A percentile compares a stretch with the other conserved stretches of the same genome.
These are phyloP conservation scores for Aphrophora alni DNA, from an alignment of 2,888 invertebrate genomes.

Conservation along the genomic window DNA sequence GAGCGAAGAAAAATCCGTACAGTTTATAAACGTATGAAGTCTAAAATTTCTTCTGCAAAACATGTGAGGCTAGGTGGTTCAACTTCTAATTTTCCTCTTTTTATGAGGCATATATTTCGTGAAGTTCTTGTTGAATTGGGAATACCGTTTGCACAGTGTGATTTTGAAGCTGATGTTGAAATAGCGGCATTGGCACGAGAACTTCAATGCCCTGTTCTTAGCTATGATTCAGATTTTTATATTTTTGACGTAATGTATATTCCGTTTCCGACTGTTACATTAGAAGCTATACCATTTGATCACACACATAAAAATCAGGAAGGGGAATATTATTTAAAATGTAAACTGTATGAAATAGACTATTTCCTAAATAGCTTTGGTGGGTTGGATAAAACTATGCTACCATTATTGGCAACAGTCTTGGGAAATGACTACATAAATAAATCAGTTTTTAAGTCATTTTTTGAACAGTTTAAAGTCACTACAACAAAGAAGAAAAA, in stretches of 20 bases:
- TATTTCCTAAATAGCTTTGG: constrained; percentile 71
- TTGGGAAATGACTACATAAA: constrained; percentile 91
- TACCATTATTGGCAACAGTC: constrained; percentile 82
- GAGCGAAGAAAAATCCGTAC: constrained; percentile 76
- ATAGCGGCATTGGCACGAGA: constrained; percentile 81
- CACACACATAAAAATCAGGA: constrained; percentile 48
- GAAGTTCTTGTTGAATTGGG: constrained; percentile 70
- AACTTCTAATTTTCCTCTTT: constrained; percentile 68
- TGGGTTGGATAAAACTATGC: constrained; percentile 67
- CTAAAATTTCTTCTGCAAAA: constrained; percentile 60
- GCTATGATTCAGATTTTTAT: constrained; percentile 94
- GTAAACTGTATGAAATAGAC: constrained; percentile 75
- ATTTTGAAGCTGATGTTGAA: constrained; percentile 90
- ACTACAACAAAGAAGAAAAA: constrained; percentile 64
- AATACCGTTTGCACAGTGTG: constrained; percentile 73
- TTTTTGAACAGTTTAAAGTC: constrained; percentile 70
- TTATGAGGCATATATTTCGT: constrained; percentile 76
- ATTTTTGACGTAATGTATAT: constrained; percentile 86
- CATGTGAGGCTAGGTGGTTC: constrained; percentile 38
- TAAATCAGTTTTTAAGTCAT: constrained; percentile 69
- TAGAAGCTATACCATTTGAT: constrained; percentile 54
- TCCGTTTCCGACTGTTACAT: constrained; percentile 72
- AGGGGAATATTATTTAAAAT: constrained; percentile 62
- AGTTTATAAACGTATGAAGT: constrained; percentile 63
- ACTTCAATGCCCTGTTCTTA: constrained; percentile 84